Evolutionary conservation across 2,888 invertebrate genomes (phyloP).

Genomic region (Timema cristinae): DNA sequence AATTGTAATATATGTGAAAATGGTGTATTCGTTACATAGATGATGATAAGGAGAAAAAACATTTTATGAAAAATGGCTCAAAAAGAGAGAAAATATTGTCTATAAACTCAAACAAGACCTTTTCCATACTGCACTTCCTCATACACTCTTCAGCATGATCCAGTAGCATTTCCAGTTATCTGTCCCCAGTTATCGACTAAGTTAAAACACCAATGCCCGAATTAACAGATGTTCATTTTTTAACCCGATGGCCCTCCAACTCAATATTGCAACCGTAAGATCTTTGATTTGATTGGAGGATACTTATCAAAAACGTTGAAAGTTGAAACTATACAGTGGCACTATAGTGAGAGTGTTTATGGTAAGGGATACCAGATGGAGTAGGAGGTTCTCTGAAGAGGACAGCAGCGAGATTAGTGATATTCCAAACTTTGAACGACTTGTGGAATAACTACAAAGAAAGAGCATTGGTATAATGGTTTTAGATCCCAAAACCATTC

Average conservation of each 20-base stretch:
- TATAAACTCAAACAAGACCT: neutral
- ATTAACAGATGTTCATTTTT: conserved; percentile 1
- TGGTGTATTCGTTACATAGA: neutral
- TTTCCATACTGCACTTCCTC: conserved; percentile 3
- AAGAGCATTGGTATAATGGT: conserved; percentile 9
- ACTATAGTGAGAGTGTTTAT: neutral
- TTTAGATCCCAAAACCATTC: conserved; percentile 6
- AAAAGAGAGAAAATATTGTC: conserved; percentile 3
- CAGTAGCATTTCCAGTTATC: neutral
- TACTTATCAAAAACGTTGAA: neutral
- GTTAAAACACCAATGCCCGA: neutral
- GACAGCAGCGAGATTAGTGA: conserved; percentile 10
- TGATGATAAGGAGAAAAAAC: neutral
- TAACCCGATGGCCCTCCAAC: neutral
- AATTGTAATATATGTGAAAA: neutral
- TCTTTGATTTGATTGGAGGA: neutral
- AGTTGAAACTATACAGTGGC: conserved; percentile 1
- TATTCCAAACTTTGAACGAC: neutral
- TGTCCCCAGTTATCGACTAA: conserved; percentile 1
- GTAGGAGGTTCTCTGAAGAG: conserved; percentile 1
- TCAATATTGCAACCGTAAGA: neutral
- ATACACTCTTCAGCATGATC: conserved; percentile 3
- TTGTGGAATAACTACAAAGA: neutral
- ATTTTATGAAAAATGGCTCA: neutral
- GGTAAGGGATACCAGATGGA: conserved; percentile 10